Conservation (phyloP, 37 sponge, comb jelly and placozoan species). For the Crambe crambe region DNA sequence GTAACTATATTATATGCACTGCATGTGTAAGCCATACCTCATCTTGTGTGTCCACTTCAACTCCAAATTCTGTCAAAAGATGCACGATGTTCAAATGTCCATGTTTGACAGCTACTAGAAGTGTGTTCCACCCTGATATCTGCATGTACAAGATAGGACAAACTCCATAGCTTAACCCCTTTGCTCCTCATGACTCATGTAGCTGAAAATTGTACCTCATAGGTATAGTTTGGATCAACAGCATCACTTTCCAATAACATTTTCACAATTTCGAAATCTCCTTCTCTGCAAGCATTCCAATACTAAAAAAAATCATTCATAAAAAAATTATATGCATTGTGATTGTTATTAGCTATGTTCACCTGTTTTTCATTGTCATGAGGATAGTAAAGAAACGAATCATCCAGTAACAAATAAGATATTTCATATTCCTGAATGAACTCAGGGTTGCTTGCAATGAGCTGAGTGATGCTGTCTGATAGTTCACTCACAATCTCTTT, state of each 20-base stretch:
- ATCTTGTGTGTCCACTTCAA: not conserved
- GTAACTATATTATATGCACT: not conserved
- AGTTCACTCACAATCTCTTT: not conserved
- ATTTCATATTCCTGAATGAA: not conserved
- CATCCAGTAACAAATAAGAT: not conserved
- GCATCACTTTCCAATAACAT: not conserved
- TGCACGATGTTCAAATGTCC: not conserved
- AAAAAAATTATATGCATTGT: too few relatives aligned
- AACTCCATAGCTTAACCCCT: too few relatives aligned
- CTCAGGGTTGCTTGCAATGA: not conserved
- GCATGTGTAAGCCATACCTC: not conserved
- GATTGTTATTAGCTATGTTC: not conserved
- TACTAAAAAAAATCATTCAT: not conserved
- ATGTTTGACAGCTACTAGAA: not conserved
- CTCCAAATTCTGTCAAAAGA: conserved; percentile 4
- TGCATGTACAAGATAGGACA: not conserved
- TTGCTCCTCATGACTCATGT: too few relatives aligned
- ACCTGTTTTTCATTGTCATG: not conserved
- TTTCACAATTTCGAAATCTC: not conserved
- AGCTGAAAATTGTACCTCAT: too few relatives aligned
- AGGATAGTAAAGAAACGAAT: not conserved
- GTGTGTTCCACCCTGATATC: not conserved
- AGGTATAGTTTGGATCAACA: not conserved
- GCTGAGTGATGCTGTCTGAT: not conserved
- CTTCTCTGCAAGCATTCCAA: conserved; percentile 10